phyloP scores from a whole-genome alignment of 2,888 invertebrate species.

The Agrotis exclamationis region DNA sequence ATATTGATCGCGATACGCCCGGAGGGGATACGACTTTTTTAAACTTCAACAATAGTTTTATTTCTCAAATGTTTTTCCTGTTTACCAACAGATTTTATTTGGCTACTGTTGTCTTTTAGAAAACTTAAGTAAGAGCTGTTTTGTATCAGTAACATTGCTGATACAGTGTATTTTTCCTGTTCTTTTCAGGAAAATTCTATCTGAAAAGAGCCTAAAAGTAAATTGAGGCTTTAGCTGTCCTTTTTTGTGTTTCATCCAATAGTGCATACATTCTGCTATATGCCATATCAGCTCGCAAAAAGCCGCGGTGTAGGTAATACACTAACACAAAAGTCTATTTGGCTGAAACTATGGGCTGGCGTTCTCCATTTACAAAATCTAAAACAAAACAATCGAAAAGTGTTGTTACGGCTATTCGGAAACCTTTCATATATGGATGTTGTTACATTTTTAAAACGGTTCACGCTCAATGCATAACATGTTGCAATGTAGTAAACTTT shows the following conservation, averaged over 20 bases:
- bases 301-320: constrained; percentile 33
- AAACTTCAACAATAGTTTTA: constrained; percentile 56
- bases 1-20: constrained; percentile 76
- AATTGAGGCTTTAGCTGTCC: neutral
- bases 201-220: constrained; percentile 6
- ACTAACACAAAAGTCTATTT: constrained; percentile 58
- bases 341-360: constrained; percentile 44
- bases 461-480: constrained; percentile 33
- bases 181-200: constrained; percentile 4
- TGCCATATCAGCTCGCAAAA: constrained; percentile 27
- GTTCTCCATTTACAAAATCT: constrained; percentile 53
- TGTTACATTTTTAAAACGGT: constrained; percentile 54
- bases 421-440: constrained; percentile 48
- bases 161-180: neutral
- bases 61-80: constrained; percentile 28
- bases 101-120: constrained; percentile 6
- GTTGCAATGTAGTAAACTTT: constrained; percentile 11
- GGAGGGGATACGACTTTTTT: constrained; percentile 62
- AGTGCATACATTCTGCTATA: constrained; percentile 19
- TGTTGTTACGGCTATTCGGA: constrained; percentile 38
- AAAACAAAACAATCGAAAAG: constrained; percentile 54
- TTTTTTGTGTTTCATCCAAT: constrained; percentile 15
- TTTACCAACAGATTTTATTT: constrained; percentile 28
- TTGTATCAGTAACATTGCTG: neutral
- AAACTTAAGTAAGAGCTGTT: neutral